A percentile compares a stretch with the other conserved stretches of the same genome.
Evolutionary conservation across 30 jellyfish, hydroid and myxozoan genomes (phyloP).

Genomic region (Aurelia aurita complex sp. Pacific): DNA sequence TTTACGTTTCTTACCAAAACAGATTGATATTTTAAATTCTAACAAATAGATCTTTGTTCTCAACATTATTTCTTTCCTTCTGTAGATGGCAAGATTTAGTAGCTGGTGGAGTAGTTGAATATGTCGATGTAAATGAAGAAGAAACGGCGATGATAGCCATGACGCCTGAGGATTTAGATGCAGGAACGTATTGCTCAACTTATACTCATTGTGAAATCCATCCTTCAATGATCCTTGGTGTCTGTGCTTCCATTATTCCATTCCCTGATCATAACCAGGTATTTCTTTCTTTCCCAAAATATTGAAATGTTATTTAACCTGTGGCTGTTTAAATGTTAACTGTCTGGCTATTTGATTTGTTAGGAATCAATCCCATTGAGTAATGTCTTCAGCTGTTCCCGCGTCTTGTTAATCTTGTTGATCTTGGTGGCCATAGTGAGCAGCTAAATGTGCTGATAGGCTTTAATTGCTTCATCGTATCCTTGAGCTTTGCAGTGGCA

Average conservation of each 20-base stretch:
- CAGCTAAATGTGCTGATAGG: too few species aligned
- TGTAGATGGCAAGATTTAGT: constrained; percentile 98
- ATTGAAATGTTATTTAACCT: too few species aligned
- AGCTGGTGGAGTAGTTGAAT: constrained; percentile 99
- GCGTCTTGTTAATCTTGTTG: too few species aligned
- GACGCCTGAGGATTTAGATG: constrained; percentile 92
- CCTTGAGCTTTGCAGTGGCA: too few species aligned
- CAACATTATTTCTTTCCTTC: background rate
- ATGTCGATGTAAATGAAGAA: constrained; percentile 98
- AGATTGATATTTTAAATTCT: too few species aligned
- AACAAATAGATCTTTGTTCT: background rate
- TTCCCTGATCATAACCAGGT: constrained; percentile 99
- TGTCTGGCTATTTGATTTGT: background rate
- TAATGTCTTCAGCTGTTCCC: too few species aligned
- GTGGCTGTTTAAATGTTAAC: background rate
- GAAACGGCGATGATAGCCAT: constrained; percentile 99
- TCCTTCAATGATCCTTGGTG: constrained; percentile 99
- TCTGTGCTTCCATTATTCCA: constrained; percentile 99
- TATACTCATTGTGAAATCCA: constrained; percentile 99
- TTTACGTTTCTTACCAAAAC: too few species aligned
- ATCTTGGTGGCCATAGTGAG: too few species aligned
- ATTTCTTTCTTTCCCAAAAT: background rate
- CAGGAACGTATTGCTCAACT: constrained; percentile 85
- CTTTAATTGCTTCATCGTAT: too few species aligned
- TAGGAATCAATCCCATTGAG: too few species aligned